Base-by-base conservation (phyloP, 2,888 invertebrate species). In the Mimumesa dahlbomi region DNA sequence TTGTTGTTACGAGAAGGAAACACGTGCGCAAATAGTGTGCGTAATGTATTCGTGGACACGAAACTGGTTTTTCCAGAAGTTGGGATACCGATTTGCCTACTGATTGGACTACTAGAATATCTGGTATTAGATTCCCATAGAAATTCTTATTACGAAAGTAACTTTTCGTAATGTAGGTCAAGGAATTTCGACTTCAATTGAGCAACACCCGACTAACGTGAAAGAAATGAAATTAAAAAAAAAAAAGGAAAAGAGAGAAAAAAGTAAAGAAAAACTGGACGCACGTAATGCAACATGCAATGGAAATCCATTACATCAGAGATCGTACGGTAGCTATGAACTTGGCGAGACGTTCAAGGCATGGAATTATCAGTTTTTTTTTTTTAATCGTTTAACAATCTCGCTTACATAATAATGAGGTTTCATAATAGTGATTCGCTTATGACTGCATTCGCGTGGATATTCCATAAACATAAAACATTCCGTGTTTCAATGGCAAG, bases 1-100 rank as follows among this genome's bases (percentile, higher is more conserved):
- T 25, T 25, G 7, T 7, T n/a, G n/a, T n/a, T n/a, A n/a, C 7
- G 9, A 31, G 2, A 9, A 1, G 7, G 11, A 34, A 22, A n/a
- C 25, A 11, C 21, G 16, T 9, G 45, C 11, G 14, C 7, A 14
- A 57, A 16, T 16, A 14, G 7, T 36, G 25, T 9, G n/a, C 14
- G 6, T 34, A 46, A 62, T 21, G 16, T 13, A 31, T 29, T 34
- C 4, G n/a, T 5, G 36, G 43, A 56, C 29, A n/a, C 6, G 16
- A 43, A 72, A 59, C 77, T 50, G 59, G 64, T 77, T 76, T 64
- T 40, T 40, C 25, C 29, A 34, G 34, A 42, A 34, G 13, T 34
- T 52, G 11, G 21, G 19, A 42, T 34, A 19, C 9, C 13, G 14
- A 49, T 19, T 43, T 7, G 34, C n/a, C n/a, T 11, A 38, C 9